Percentiles rank a stretch among this genome's conserved stretches.
Conservation (phyloP, 2,113 vertebrate species). For the Periophthalmodon schlosseri region DNA sequence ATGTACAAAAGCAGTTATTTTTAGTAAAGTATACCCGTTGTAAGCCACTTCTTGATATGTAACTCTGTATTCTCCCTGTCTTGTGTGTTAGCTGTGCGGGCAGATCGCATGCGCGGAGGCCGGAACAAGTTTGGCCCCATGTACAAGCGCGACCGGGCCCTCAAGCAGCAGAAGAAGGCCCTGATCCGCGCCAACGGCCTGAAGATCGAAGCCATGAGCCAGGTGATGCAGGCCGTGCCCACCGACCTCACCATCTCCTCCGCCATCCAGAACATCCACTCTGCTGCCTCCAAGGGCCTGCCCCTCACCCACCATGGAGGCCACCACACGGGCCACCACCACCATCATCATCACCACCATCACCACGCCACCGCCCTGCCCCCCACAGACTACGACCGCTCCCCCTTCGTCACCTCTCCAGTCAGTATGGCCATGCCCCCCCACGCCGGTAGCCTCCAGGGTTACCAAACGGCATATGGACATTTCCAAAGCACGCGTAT, state of each 20-base stretch:
- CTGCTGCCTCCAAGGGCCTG: constrained; percentile 95
- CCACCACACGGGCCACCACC: constrained; percentile 74
- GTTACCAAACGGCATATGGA: constrained; percentile 92
- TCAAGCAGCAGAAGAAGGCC: constrained; percentile 98
- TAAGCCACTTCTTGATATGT: background rate
- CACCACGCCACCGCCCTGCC: constrained; percentile 86
- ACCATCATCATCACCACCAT: constrained; percentile 73
- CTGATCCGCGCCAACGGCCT: constrained; percentile 97
- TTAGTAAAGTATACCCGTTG: background rate
- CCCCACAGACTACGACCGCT: constrained; percentile 95
- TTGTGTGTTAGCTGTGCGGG: constrained; percentile 86
- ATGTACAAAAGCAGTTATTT: background rate
- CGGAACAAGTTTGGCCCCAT: constrained; percentile 99
- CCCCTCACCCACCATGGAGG: constrained; percentile 87
- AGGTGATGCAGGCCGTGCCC: constrained; percentile 95
- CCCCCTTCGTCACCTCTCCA: constrained; percentile 94
- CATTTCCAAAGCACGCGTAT: constrained; percentile 93
- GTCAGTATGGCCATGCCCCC: constrained; percentile 99
- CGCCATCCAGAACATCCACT: constrained; percentile 97
- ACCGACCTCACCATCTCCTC: constrained; percentile 96
- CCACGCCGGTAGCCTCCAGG: constrained; percentile 88
- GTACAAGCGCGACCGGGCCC: constrained; percentile 97
- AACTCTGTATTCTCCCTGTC: background rate
- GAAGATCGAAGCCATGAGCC: constrained; percentile 97
- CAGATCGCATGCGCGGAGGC: constrained; percentile 96